These are phyloP conservation scores for Crambe crambe DNA, from an alignment of 37 sponge, comb jelly and placozoan genomes.

Conservation along the genomic window DNA sequence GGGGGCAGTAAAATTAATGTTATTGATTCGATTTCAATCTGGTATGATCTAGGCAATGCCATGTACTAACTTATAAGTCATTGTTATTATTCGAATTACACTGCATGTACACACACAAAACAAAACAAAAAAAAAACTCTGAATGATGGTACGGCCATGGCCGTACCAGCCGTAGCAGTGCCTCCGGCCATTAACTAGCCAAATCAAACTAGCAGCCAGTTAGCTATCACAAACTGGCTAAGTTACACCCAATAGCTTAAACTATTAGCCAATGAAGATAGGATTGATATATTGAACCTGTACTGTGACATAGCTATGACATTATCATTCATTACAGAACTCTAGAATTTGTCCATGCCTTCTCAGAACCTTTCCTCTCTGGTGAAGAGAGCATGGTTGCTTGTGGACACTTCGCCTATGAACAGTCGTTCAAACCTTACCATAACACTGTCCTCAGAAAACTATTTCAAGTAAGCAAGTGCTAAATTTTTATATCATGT, in stretches of 20 bases:
- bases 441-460: slow-evolving; percentile 72
- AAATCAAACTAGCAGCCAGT: background rate
- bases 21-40: too few species aligned
- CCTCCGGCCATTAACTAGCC: background rate
- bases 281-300: background rate
- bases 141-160: too few species aligned
- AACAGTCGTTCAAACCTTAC: slow-evolving; percentile 52
- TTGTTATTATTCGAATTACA: too few species aligned
- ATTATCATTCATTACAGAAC: slow-evolving; percentile 33
- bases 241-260: background rate
- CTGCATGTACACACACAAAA: too few species aligned
- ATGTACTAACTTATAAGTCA: too few species aligned
- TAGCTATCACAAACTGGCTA: background rate
- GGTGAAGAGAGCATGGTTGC: slow-evolving; percentile 67
- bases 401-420: slow-evolving; percentile 69
- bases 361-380: slow-evolving; percentile 47
- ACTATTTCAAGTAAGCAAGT: slow-evolving; percentile 71
- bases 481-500: background rate
- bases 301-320: background rate
- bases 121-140: too few species aligned
- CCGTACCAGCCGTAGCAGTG: too few species aligned
- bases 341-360: slow-evolving; percentile 69
- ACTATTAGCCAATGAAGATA: background rate
- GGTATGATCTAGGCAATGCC: too few species aligned
- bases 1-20: too few species aligned